Conservation (phyloP, 2,797 vertebrate species). For the Sebastiscus tertius region DNA sequence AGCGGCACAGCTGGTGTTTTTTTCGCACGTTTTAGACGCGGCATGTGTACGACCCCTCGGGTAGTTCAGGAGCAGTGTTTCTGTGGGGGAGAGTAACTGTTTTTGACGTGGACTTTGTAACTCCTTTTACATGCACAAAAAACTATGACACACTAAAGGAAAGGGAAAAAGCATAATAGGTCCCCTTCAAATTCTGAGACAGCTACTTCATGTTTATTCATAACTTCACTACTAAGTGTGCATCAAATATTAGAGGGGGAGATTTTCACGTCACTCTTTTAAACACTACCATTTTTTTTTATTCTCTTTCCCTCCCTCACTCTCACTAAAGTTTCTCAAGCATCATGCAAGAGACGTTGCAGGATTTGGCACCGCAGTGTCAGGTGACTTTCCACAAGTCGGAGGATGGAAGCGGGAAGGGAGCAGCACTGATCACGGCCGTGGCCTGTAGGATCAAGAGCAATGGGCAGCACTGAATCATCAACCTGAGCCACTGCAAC, state of each 20-base stretch:
- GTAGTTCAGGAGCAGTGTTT: no score
- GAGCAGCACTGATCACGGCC: slow-evolving; percentile 94
- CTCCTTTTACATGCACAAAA: no score
- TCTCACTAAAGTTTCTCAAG: slow-evolving; percentile 88
- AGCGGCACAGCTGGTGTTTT: no score
- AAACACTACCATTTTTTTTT: background rate
- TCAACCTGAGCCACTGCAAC: background rate
- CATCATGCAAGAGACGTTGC: slow-evolving; percentile 89
- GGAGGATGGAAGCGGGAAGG: slow-evolving; percentile 96
- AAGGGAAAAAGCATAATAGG: no score
- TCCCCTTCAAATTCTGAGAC: background rate
- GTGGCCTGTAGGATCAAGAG: slow-evolving; percentile 91
- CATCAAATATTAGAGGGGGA: background rate
- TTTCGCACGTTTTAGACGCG: no score
- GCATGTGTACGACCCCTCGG: no score
- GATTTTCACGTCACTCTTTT: background rate
- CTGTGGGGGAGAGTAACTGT: no score
- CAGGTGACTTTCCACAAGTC: slow-evolving; percentile 93
- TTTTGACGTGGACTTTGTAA: no score
- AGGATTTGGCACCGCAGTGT: slow-evolving; percentile 89
- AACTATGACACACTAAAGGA: no score
- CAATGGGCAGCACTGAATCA: slow-evolving; percentile 73
- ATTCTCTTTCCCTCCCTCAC: background rate
- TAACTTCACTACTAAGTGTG: background rate
- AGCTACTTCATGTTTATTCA: background rate